Evolutionary conservation across 2,888 invertebrate genomes (phyloP).

Genomic region (Euproctis similis): DNA sequence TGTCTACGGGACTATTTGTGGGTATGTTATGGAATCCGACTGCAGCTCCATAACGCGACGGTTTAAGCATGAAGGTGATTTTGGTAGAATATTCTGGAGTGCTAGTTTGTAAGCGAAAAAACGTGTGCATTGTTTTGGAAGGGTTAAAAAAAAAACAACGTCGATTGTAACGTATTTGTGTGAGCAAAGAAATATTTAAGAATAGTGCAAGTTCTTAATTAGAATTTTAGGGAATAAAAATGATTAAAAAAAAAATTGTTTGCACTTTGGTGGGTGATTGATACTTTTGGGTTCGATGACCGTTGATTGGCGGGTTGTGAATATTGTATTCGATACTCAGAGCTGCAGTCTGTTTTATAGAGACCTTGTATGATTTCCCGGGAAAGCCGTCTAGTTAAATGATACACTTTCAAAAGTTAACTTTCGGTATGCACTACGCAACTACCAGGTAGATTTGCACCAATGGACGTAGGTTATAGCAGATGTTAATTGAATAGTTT

Average conservation of each 20-base stretch:
- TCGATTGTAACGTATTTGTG: too few species aligned
- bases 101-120: slow-evolving; percentile 17
- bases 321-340: slow-evolving; percentile 27
- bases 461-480: too few species aligned
- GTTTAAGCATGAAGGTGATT: slow-evolving; percentile 7
- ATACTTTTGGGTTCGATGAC: too few species aligned
- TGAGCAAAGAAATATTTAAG: too few species aligned
- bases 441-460: too few species aligned
- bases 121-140: too few species aligned
- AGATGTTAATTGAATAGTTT: too few species aligned
- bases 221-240: too few species aligned
- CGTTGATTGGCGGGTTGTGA: slow-evolving; percentile 58
- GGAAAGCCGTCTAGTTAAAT: slow-evolving; percentile 25
- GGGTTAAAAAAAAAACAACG: too few species aligned
- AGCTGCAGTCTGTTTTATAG: slow-evolving; percentile 41
- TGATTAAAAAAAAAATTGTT: too few species aligned
- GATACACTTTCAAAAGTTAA: slow-evolving; percentile 9
- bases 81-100: slow-evolving; percentile 9
- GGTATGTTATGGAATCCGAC: slow-evolving; percentile 33
- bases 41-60: slow-evolving; percentile 41
- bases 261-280: too few species aligned
- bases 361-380: slow-evolving; percentile 20
- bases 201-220: too few species aligned
- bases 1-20: slow-evolving; percentile 35
- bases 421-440: slow-evolving; percentile 15